These are phyloP conservation scores for Heptranchias perlo DNA, from an alignment of 2,113 vertebrate species.

Conservation along the genomic window DNA sequence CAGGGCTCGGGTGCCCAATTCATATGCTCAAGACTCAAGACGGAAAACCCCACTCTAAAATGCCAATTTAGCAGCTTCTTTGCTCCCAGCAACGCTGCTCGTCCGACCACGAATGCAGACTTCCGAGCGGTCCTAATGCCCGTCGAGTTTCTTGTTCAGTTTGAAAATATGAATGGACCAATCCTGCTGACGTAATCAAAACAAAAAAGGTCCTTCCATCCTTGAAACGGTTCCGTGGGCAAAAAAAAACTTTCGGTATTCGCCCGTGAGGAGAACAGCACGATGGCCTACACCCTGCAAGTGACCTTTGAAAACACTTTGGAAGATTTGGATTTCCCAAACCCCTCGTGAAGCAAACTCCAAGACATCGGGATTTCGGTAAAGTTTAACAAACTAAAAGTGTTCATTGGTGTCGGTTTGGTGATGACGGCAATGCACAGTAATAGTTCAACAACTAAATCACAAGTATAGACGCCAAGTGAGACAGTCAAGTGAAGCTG, in stretches of 20 bases:
- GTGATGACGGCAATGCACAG: no score
- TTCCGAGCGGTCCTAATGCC: background rate
- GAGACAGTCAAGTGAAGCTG: background rate
- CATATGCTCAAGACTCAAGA: constrained; percentile 20
- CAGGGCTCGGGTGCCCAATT: constrained; percentile 1
- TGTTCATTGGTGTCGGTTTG: background rate
- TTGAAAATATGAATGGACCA: constrained; percentile 32
- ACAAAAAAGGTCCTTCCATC: background rate
- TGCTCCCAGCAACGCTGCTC: background rate
- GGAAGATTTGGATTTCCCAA: background rate
- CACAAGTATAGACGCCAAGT: background rate
- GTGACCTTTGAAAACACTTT: background rate
- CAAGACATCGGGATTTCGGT: background rate
- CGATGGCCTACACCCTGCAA: background rate
- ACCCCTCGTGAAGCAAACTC: background rate
- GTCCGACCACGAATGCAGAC: background rate
- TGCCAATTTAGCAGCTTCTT: constrained; percentile 16
- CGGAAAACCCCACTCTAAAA: background rate
- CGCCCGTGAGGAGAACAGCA: background rate
- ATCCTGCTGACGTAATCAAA: constrained; percentile 26
- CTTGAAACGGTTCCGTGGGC: background rate
- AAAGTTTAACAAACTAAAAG: background rate
- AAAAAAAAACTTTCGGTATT: no score
- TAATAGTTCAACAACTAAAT: background rate
- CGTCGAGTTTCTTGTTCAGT: background rate